Percentiles rank a stretch among this genome's conserved stretches.
phyloP scores from a whole-genome alignment of 2,113 vertebrate genomes.

The Lagopus muta region DNA sequence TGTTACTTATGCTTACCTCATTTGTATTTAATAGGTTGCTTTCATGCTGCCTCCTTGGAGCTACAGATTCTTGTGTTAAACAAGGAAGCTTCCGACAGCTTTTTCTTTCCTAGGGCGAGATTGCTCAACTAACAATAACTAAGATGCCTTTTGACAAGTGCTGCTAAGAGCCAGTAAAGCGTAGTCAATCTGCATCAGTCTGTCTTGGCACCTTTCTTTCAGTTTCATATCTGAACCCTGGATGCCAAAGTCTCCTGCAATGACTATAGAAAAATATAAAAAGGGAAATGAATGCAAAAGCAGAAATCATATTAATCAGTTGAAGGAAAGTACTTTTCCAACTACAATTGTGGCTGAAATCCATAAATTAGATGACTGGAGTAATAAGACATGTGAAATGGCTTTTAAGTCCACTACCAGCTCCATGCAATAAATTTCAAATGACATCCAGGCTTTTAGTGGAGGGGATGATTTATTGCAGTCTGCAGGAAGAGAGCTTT shows the following conservation, averaged over 20 bases:
- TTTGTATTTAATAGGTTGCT: constrained; percentile 53
- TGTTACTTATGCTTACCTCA: constrained; percentile 13
- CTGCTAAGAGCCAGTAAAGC: constrained; percentile 68
- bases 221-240: constrained; percentile 25
- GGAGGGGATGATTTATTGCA: constrained; percentile 81
- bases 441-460: constrained; percentile 84
- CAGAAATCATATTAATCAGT: constrained; percentile 75
- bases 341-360: constrained; percentile 75
- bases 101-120: constrained; percentile 73
- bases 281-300: constrained; percentile 63
- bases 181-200: constrained; percentile 65
- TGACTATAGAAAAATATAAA: constrained; percentile 10
- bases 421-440: constrained; percentile 84
- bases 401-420: constrained; percentile 83
- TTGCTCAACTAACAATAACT: constrained; percentile 72
- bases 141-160: constrained; percentile 76
- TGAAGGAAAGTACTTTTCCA: constrained; percentile 75
- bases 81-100: constrained; percentile 66
- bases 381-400: constrained; percentile 84
- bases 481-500: constrained; percentile 80
- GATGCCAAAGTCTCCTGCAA: constrained; percentile 32
- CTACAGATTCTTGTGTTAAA: constrained; percentile 62
- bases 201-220: constrained; percentile 58
- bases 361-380: constrained; percentile 84
- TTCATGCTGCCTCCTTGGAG: constrained; percentile 38